Base-by-base conservation (phyloP, 2,888 invertebrate genomes). In the Nemapogon koenigi region DNA sequence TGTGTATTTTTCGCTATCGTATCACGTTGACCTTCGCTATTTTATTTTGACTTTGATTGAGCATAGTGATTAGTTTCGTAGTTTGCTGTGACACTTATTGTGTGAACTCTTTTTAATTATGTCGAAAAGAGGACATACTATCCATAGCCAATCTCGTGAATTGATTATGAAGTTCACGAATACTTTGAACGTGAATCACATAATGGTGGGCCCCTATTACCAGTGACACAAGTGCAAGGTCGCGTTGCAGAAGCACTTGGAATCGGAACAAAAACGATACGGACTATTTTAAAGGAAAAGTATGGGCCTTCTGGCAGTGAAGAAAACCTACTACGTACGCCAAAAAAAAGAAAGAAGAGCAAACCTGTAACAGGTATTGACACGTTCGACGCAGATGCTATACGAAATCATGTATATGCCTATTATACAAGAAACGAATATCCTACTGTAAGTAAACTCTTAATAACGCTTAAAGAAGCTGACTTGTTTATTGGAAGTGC, bases 101-200 rank as follows among this genome's bases (percentile, higher is more conserved):
- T n/a, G n/a, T n/a, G n/a, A n/a, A n/a, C n/a, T n/a, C n/a, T n/a
- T n/a, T n/a, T n/a, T n/a, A n/a, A 39, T 38, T 40, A 43, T 45
- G 37, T 41, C 40, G 33, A 44, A 41, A 38, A 41, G 38, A 37
- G 32, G 18, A 16, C n/a, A 39, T 38, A 40, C 42, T 36, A 33
- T 43, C 40, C 40, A 14, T 29, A 37, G 28, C 38, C 26, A 42
- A 43, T 31, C 18, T 19, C 43, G 42, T 18, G 44, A 44, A 26
- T 39, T 46, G 37, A 40, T 44, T 7, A 27, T 44, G 15, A 39
- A 42, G n/a, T n/a, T n/a, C n/a, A n/a, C n/a, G 25, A 35, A 6
- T 18, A 27, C 25, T 14, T 27, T 28, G 27, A 36, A 37, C 16
- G 13, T 10, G 22, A 30, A 16, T 10, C 16, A 17, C 30, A 31